phyloP scores from a whole-genome alignment of 1,140 invertebrate species.

The Drosophila repleta region DNA sequence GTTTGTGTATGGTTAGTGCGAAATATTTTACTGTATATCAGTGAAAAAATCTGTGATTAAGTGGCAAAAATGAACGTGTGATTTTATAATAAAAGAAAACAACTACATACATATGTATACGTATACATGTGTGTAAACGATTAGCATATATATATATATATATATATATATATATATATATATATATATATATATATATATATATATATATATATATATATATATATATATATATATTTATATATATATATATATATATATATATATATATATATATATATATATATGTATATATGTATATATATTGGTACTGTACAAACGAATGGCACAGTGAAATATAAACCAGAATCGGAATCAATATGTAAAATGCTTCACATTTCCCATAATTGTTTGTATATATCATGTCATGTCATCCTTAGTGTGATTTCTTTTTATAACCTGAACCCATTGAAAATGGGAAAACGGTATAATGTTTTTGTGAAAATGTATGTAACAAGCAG shows the following conservation, averaged over 20 bases:
- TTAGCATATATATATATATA: slow-evolving; percentile 22
- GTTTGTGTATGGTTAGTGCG: slow-evolving; percentile 46
- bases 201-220: neutral
- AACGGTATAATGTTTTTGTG: no score
- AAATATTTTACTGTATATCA: slow-evolving; percentile 43
- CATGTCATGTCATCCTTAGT: no score
- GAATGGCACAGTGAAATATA: slow-evolving; percentile 54
- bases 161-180: slow-evolving; percentile 10
- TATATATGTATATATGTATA: neutral
- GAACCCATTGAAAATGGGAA: no score
- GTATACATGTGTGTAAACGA: slow-evolving; percentile 10
- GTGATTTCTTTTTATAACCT: no score
- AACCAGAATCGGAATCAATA: slow-evolving; percentile 47
- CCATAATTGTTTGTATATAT: slow-evolving; percentile 21
- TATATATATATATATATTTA: neutral
- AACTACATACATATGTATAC: slow-evolving; percentile 17
- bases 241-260: slow-evolving; percentile 14
- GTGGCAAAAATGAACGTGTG: slow-evolving; percentile 51
- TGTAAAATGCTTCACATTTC: slow-evolving; percentile 41
- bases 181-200: neutral
- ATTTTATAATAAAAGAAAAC: slow-evolving; percentile 49
- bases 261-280: neutral
- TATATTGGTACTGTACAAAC: slow-evolving; percentile 26
- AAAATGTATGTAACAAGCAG: no score
- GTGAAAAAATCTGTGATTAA: slow-evolving; percentile 50